A percentile compares a stretch with the other conserved stretches of the same genome.
Evolutionary conservation across 2,113 vertebrate genomes (phyloP).

Genomic region (Cygnus atratus): DNA sequence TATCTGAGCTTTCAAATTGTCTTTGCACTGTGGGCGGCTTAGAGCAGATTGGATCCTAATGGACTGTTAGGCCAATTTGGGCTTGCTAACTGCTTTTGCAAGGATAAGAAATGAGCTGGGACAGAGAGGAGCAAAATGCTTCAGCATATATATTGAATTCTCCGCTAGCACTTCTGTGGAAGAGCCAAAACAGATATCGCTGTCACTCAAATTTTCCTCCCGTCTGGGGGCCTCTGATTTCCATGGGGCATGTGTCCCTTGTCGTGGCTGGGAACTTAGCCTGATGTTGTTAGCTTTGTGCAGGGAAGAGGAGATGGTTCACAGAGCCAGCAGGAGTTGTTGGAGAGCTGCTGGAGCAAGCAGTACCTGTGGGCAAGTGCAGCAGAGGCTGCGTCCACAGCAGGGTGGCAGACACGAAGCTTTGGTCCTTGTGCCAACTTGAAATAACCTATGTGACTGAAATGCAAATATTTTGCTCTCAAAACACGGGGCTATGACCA

Average conservation of each 20-base stretch:
- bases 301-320: not conserved
- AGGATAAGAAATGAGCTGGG: constrained; percentile 60
- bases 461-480: not conserved
- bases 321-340: not conserved
- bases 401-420: not conserved
- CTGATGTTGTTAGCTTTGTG: not conserved
- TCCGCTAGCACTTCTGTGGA: constrained; percentile 3
- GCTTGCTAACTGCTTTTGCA: not conserved
- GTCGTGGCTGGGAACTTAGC: accelerated
- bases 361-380: not conserved
- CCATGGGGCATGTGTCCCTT: accelerated
- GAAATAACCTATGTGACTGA: not conserved
- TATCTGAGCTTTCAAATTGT: constrained; percentile 51
- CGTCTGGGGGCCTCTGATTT: not conserved
- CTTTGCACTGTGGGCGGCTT: not conserved
- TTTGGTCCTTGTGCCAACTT: not conserved
- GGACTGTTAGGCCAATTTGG: constrained; percentile 44
- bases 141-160: not conserved
- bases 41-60: constrained; percentile 33
- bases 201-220: constrained; percentile 2
- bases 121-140: constrained; percentile 50
- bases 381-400: not conserved
- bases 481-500: not conserved
- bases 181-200: not conserved
- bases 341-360: not conserved